These are phyloP conservation scores for Melanostoma scalare DNA, from an alignment of 2,888 invertebrate genomes.

Conservation along the genomic window DNA sequence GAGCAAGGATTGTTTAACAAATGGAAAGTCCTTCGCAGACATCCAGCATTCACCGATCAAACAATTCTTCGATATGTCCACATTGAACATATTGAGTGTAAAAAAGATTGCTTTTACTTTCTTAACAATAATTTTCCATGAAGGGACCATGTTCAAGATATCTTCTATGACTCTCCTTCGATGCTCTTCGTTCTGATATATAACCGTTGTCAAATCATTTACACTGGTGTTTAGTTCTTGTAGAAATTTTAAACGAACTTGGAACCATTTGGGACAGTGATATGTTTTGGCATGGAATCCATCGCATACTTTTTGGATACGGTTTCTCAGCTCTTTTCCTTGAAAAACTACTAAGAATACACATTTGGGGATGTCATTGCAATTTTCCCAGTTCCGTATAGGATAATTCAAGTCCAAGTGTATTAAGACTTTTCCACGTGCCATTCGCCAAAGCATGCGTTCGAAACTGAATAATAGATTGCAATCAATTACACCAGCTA, in stretches of 20 bases:
- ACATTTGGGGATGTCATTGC: slow-evolving; percentile 88
- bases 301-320: slow-evolving; percentile 93
- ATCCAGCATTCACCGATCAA: slow-evolving; percentile 96
- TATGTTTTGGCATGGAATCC: slow-evolving; percentile 94
- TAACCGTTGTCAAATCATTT: slow-evolving; percentile 90
- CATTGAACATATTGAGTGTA: slow-evolving; percentile 95
- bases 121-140: slow-evolving; percentile 92
- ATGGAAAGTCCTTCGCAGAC: slow-evolving; percentile 87
- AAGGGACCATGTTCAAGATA: slow-evolving; percentile 91
- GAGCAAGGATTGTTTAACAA: slow-evolving; percentile 90
- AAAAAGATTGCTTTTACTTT: slow-evolving; percentile 97
- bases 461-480: slow-evolving; percentile 93
- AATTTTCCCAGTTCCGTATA: slow-evolving; percentile 89
- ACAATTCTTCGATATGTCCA: slow-evolving; percentile 95
- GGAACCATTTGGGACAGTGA: slow-evolving; percentile 91
- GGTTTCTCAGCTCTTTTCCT: slow-evolving; percentile 92
- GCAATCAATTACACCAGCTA: slow-evolving; percentile 92
- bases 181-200: slow-evolving; percentile 93
- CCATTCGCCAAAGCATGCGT: slow-evolving; percentile 94
- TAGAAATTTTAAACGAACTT: slow-evolving; percentile 92
- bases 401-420: slow-evolving; percentile 90
- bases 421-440: slow-evolving; percentile 93
- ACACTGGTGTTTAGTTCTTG: slow-evolving; percentile 92
- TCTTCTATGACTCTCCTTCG: slow-evolving; percentile 90
- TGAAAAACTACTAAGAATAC: slow-evolving; percentile 92